These are phyloP conservation scores for Patiria pectinifera DNA, from an alignment of 53 echinoderm and acorn worm genomes.

Conservation along the genomic window DNA sequence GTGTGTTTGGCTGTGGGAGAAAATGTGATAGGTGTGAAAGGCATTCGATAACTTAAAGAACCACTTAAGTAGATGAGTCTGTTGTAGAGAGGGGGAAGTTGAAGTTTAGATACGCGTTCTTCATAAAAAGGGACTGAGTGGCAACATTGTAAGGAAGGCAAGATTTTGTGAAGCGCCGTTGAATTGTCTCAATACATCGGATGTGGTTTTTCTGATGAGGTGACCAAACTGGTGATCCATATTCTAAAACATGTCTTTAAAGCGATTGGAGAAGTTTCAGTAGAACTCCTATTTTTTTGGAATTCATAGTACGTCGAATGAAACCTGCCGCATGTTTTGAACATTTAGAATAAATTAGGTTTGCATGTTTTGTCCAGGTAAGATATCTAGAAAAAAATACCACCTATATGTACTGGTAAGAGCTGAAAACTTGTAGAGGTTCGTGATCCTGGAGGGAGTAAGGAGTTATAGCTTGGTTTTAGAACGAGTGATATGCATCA, in stretches of 20 bases:
- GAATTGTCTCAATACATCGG: conserved; percentile 3
- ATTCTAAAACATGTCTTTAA: conserved; percentile 17
- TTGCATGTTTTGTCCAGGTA: conserved; percentile 22
- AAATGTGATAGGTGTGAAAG: background rate
- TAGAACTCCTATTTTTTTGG: background rate
- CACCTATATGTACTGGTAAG: background rate
- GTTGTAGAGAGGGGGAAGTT: conserved; percentile 34
- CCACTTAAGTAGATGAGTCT: background rate
- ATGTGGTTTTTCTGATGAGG: conserved; percentile 41
- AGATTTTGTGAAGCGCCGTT: conserved; percentile 28
- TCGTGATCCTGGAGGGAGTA: background rate
- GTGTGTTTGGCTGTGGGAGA: conserved; percentile 12
- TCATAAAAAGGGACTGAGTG: conserved; percentile 5
- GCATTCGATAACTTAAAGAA: background rate
- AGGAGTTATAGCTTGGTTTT: background rate
- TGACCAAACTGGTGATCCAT: conserved; percentile 12
- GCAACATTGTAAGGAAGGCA: conserved; percentile 35
- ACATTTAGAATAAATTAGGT: background rate
- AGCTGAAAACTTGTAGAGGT: background rate
- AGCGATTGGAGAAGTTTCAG: background rate
- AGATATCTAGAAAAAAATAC: background rate
- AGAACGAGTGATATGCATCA: conserved; percentile 26
- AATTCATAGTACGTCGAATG: background rate
- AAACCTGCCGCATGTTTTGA: background rate
- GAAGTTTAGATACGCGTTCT: conserved; percentile 24